phyloP scores from a whole-genome alignment of 2,113 vertebrate genomes.

The Zosterops lateralis region DNA sequence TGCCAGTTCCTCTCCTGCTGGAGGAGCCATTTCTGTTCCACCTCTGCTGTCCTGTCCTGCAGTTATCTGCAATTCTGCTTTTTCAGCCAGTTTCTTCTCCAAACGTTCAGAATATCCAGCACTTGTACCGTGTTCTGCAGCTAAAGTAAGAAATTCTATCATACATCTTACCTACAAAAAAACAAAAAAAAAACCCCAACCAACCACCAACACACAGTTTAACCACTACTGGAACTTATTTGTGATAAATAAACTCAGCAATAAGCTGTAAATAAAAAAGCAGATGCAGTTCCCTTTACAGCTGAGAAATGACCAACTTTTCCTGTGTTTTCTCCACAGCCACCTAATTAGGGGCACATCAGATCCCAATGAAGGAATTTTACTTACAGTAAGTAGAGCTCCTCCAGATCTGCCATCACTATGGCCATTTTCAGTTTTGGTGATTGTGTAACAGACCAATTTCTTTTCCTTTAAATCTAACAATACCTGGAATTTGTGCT shows the following conservation, averaged over 20 bases:
- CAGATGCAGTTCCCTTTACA: neutral
- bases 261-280: neutral
- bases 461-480: neutral
- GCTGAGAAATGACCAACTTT: neutral
- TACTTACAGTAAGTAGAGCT: neutral
- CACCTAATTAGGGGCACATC: neutral
- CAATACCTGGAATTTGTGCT: neutral
- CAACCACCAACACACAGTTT: neutral
- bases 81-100: neutral
- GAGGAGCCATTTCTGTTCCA: neutral
- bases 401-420: neutral
- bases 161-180: neutral
- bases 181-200: neutral
- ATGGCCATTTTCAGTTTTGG: neutral
- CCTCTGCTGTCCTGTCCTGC: neutral
- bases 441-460: neutral
- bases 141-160: neutral
- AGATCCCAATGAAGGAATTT: neutral
- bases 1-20: neutral
- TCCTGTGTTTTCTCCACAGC: neutral
- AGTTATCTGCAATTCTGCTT: neutral
- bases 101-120: neutral
- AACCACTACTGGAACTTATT: neutral
- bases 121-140: neutral
- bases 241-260: neutral